These are phyloP conservation scores for Oncorhynchus keta DNA, from an alignment of 2,113 vertebrate genomes.

Conservation along the genomic window DNA sequence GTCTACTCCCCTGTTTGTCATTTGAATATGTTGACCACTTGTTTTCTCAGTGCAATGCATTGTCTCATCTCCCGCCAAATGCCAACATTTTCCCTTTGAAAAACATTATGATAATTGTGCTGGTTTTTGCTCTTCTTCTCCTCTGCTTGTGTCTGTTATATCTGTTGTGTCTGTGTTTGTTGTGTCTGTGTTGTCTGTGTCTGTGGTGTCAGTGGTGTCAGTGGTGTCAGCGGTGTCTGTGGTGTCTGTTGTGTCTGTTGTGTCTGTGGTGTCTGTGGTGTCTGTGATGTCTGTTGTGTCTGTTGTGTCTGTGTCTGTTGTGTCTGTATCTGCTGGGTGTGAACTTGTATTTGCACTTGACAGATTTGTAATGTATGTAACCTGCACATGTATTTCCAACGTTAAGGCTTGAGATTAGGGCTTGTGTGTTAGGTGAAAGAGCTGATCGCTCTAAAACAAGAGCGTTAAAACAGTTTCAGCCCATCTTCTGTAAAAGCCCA, in stretches of 20 bases:
- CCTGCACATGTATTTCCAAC: background rate
- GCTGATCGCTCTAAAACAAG: constrained; percentile 58
- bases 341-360: too few species aligned
- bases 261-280: too few species aligned
- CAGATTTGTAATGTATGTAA: constrained; percentile 4
- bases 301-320: too few species aligned
- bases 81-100: constrained; percentile 3
- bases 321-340: background rate
- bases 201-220: too few species aligned
- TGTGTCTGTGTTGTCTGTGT: too few species aligned
- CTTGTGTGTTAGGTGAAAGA: constrained; percentile 51
- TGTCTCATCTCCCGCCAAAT: background rate
- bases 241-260: too few species aligned
- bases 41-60: background rate
- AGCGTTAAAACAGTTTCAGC: constrained; percentile 41
- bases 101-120: constrained; percentile 5
- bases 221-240: too few species aligned
- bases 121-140: background rate
- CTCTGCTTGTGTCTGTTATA: constrained; percentile 41
- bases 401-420: background rate
- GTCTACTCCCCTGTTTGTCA: background rate
- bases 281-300: too few species aligned
- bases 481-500: constrained; percentile 53
- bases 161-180: too few species aligned
- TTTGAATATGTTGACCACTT: background rate